Conservation (phyloP, 2,113 vertebrate genomes). For the Ptychochromis oligacanthus region DNA sequence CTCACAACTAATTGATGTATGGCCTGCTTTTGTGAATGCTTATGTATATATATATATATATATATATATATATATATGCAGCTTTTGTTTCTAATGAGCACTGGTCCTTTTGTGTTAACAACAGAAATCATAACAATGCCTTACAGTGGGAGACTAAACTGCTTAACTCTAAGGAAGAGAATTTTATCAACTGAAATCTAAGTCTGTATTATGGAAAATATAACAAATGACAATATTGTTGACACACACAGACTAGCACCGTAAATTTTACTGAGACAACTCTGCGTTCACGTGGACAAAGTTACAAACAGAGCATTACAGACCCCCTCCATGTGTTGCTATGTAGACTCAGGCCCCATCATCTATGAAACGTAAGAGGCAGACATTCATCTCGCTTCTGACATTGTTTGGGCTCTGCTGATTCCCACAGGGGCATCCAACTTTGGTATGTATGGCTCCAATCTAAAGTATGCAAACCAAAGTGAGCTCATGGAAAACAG, state of each 20-base stretch:
- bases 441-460: not conserved
- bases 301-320: not conserved
- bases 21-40: not conserved
- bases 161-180: not conserved
- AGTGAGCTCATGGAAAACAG: not conserved
- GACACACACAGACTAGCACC: not conserved
- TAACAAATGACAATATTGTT: not conserved
- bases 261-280: not conserved
- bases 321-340: not conserved
- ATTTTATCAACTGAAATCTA: not conserved
- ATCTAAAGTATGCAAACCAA: not conserved
- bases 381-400: not conserved
- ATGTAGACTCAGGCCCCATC: not conserved
- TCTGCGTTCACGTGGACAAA: not conserved
- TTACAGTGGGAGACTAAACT: not conserved
- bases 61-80: not conserved
- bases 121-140: not conserved
- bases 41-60: not conserved
- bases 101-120: conserved; percentile 20
- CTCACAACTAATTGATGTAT: conserved; percentile 35
- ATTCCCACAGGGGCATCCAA: not conserved
- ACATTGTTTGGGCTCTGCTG: not conserved
- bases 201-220: not conserved
- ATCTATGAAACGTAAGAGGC: conserved; percentile 9
- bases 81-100: conserved; percentile 8